Base-by-base conservation (phyloP, 2,113 vertebrate genomes). In the Columba livia region DNA sequence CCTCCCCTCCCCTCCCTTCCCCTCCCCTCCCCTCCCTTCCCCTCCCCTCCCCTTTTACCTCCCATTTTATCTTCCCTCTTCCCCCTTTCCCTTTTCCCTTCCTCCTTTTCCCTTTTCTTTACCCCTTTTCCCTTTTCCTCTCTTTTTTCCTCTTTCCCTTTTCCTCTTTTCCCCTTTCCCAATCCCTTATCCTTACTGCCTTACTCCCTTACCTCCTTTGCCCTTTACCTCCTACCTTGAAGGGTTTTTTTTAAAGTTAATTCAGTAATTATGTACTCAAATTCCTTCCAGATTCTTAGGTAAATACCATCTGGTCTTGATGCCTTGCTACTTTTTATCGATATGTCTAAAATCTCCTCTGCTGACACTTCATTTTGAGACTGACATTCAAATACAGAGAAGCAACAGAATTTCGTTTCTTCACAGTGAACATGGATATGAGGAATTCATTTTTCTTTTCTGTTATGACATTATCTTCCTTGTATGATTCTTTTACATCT, bases 391-490 rank as follows among this genome's bases (percentile, higher is more conserved):
- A 88, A 85, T 50, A 66, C 44, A 84, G 58, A 70, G n/a, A 90
- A 90, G 42, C 19, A 95, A 77, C 44, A 62, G 65, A 87, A 84
- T 92, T 89, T 66, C 56, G n/a, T 67, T 83, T 80, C 50, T 73
- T 86, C 16, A 12, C 21, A 15, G 65, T 24, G n/a, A 74, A 86
- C 47, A 36, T 95, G 85, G 62, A 85, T 92, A 92, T 82, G 67
- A 96, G 89, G 91, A 84, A 84, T 84, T 94, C 40, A 94, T 96
- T 95, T 92, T 92, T 92, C 89, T 95, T 95, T 60, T 90, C 31
- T 86, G n/a, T 58, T 86, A 26, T 89, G 93, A 94, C 91, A 78
- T 90, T 95, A 96, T 96, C 94, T 95, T 81, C 28, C 64, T 89
- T 90, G 93, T 92, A 86, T 71, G 79, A 83, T 95, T 95, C 64